Base-by-base conservation (phyloP, 2,888 invertebrate genomes). In the Trachelus stipa region DNA sequence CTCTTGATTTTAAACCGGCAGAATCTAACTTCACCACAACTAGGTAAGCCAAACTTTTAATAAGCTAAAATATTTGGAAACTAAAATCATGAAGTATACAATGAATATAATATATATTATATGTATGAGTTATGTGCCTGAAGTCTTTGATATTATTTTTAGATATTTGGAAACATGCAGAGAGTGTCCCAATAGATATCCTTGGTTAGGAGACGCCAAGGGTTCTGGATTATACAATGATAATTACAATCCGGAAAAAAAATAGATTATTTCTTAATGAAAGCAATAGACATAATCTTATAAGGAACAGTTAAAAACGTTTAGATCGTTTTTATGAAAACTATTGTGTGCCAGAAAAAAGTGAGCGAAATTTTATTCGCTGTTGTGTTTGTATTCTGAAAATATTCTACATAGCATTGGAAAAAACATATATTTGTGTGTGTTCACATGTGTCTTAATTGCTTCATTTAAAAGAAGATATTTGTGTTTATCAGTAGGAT, bases 191-290 rank as follows among this genome's bases (percentile, higher is more conserved):
- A 95, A 95, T 82, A 94, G 94, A 86, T 95, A 96, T 92, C 98
- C 98, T 3, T 98, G 98, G 98, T 91, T 97, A 82, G 97, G 97
- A 35, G 97, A 97, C 91, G 95, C 97, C 2, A 96, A 95, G 85
- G 97, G 97, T 77, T 95, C 96, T 34, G 97, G 97, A 15, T 94
- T 96, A 83, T 93, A 95, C 40, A 95, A 94, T 84, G 97, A 97
- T 89, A 96, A 95, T 91, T 97, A 97, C 90, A 94, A 95, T 91
- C 95, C 96, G 75, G 96, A 96, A 88, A 95, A 83, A 81, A 88
- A 87, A 79, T 87, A 90, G 40, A 40, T 12, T 75, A 56, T 40
- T n/a, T 34, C 71, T 40, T 68, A 68, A 40, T 73, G 34, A 71
- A 76, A 76, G 23, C 34, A 74, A 79, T 30, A 80, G 75, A 75